A percentile compares a stretch with the other conserved stretches of the same genome.
Conservation (phyloP, 2,113 vertebrate genomes). For the Myxocyprinus asiaticus region DNA sequence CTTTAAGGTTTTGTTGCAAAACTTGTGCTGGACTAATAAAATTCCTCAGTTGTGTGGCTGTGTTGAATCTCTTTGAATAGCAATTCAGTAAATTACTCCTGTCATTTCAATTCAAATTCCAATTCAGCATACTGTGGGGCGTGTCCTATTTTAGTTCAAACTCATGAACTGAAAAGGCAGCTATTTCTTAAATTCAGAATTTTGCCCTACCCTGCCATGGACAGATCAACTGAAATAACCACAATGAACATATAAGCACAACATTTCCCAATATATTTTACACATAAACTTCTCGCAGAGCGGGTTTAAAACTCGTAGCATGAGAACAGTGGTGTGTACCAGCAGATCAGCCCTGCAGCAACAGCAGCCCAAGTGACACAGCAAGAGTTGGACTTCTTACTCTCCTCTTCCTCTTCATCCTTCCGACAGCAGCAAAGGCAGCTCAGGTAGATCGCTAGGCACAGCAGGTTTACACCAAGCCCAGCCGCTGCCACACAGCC, state of each 20-base stretch:
- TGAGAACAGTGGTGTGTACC: constrained; percentile 75
- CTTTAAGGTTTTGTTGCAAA: background rate
- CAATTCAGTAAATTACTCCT: too few relatives aligned
- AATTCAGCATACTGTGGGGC: too few relatives aligned
- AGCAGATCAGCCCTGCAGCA: constrained; percentile 86
- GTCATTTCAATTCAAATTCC: too few relatives aligned
- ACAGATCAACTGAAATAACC: background rate
- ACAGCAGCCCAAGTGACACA: constrained; percentile 91
- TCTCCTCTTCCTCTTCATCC: constrained; percentile 74
- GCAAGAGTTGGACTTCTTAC: constrained; percentile 82
- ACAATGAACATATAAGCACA: background rate
- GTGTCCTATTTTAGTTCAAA: too few relatives aligned
- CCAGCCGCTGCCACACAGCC: constrained; percentile 82
- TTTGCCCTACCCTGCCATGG: background rate
- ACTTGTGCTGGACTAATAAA: background rate
- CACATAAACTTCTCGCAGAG: background rate
- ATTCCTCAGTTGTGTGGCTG: too few relatives aligned
- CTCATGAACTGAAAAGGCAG: background rate
- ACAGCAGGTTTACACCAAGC: constrained; percentile 89
- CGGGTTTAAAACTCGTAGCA: background rate
- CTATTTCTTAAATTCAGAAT: too few relatives aligned
- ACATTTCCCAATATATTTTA: background rate
- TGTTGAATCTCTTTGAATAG: too few relatives aligned
- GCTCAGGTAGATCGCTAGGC: constrained; percentile 84
- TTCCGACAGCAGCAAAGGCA: constrained; percentile 86